Base-by-base conservation (phyloP, 2,888 invertebrate genomes). In the Macrophya alboannulata region DNA sequence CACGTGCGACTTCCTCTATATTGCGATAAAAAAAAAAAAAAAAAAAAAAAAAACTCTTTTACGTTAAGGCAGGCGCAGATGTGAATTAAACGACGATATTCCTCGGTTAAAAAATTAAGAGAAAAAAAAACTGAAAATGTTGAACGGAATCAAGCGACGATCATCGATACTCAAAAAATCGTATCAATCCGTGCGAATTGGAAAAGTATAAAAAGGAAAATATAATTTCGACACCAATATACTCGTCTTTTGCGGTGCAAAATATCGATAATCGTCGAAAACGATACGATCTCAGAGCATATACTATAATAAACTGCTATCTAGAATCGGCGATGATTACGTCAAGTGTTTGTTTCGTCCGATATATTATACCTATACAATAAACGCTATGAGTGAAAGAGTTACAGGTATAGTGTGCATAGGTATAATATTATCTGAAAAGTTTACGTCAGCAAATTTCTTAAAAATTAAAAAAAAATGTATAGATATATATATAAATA, bases 1-100 rank as follows among this genome's bases (percentile, higher is more conserved):
- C 59, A 86, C 84, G 88, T 84, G 85, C 87, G 89, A 85, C 88
- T 87, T 88, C 87, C 86, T 86, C 86, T 85, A 87, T 87, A 87
- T 87, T 86, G 76, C 77, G 86, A 89, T 89, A 90, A 87, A n/a
- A n/a, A n/a, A n/a, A n/a, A n/a, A n/a, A n/a, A n/a, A n/a, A n/a
- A n/a, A n/a, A n/a, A n/a, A n/a, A n/a, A n/a, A n/a, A n/a, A n/a
- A 88, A 88, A 74, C 6, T 62, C 31, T 15, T 62, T 2, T 6
- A 62, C 37, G 8, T 17, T 8, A 12, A 17, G 1, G 15, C n/a
- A 17, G 6, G 77, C 62, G 37, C 72, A 45, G 15, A 55, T 55
- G 77, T 77, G 71, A n/a, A 71, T 71, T 55, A 55, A 55, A 55
- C 55, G n/a, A 55, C n/a, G n/a, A 55, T 55, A 55, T 55, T 55